phyloP scores from a whole-genome alignment of 2,113 vertebrate species.

The Cricetomys ansorgei region DNA sequence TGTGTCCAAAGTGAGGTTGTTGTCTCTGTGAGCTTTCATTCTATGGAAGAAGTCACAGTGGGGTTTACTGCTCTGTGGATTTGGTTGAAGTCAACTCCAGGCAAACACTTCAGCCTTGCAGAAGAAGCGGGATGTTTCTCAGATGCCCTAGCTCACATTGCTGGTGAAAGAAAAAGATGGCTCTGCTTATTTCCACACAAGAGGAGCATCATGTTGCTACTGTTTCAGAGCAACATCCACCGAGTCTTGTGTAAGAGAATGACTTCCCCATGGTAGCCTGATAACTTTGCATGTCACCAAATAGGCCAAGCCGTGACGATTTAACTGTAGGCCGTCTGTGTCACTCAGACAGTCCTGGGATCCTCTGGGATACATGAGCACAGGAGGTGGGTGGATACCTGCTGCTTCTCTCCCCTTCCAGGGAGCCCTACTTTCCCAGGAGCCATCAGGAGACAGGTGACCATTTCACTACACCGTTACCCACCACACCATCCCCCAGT shows the following conservation, averaged over 20 bases:
- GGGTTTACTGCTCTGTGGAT: neutral
- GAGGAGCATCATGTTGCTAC: neutral
- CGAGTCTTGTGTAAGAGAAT: neutral
- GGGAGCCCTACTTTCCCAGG: too few species aligned
- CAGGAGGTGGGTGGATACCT: neutral
- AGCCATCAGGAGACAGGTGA: neutral
- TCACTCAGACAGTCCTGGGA: neutral
- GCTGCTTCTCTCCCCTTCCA: neutral
- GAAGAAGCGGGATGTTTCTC: neutral
- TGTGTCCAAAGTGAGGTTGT: neutral
- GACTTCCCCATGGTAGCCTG: neutral
- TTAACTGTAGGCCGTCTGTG: neutral
- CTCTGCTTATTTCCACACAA: neutral
- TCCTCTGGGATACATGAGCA: too few species aligned
- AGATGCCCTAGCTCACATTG: neutral
- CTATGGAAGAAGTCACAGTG: neutral
- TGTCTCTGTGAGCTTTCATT: neutral
- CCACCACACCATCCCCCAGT: too few species aligned
- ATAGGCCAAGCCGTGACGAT: neutral
- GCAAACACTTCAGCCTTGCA: neutral
- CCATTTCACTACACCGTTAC: neutral
- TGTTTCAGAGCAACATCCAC: neutral
- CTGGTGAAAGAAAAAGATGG: neutral
- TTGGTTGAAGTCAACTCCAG: neutral
- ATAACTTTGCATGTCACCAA: accelerated